Conservation (phyloP, 2,888 invertebrate species). For the Elegia similella region DNA sequence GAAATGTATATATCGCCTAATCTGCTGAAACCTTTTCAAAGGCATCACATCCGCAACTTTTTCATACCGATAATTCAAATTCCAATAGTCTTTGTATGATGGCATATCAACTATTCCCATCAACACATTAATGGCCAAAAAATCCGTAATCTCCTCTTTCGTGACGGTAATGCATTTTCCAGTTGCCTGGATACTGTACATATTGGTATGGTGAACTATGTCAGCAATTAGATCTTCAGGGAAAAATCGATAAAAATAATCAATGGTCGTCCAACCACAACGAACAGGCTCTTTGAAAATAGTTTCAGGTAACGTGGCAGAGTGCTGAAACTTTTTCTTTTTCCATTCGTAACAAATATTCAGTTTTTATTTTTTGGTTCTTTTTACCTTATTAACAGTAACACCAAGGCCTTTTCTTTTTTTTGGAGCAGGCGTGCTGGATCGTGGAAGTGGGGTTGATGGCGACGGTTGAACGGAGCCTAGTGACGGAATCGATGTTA, state of each 20-base stretch:
- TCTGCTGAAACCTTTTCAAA: conserved; percentile 15
- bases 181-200: not conserved
- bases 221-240: not conserved
- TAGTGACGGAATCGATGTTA: too few species aligned
- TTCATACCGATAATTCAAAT: conserved; percentile 1
- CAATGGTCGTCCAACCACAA: too few species aligned
- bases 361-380: too few species aligned
- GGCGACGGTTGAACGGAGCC: too few species aligned
- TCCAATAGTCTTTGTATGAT: conserved; percentile 20
- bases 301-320: too few species aligned
- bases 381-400: too few species aligned
- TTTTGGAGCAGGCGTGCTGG: too few species aligned
- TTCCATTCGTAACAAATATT: too few species aligned
- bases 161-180: not conserved
- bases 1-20: conserved; percentile 15
- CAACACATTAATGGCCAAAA: not conserved
- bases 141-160: not conserved
- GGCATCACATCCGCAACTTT: conserved; percentile 10
- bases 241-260: conserved; percentile 1
- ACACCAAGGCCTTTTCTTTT: too few species aligned
- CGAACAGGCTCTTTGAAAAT: too few species aligned
- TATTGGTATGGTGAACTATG: not conserved
- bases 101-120: conserved; percentile 17
- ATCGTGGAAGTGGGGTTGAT: too few species aligned
- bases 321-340: too few species aligned